These are phyloP conservation scores for Galeruca laticollis DNA, from an alignment of 2,888 invertebrate genomes.

Conservation along the genomic window DNA sequence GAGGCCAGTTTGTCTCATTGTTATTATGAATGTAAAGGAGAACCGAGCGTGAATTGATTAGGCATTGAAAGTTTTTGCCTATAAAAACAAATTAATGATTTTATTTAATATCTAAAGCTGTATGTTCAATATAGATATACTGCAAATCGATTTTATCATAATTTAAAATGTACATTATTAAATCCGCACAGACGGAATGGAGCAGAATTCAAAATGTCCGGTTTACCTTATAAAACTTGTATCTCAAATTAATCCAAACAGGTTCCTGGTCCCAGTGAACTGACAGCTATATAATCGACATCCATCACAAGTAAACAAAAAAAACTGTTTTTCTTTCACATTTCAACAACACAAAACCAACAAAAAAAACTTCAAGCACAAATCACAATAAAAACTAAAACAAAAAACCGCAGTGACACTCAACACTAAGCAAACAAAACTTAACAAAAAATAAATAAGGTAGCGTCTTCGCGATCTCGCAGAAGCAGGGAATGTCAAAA, in stretches of 20 bases:
- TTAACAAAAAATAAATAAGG: constrained; percentile 5
- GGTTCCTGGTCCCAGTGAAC: constrained; percentile 30
- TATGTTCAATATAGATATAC: not conserved
- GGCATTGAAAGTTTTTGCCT: not conserved
- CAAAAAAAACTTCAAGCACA: constrained; percentile 22
- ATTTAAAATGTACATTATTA: not conserved
- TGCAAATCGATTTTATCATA: no score
- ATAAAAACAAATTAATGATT: not conserved
- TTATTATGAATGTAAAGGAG: no score
- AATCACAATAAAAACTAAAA: constrained; percentile 17
- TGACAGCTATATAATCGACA: constrained; percentile 22
- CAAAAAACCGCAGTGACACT: constrained; percentile 20
- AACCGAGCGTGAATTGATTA: no score
- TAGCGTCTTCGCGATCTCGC: constrained; percentile 11
- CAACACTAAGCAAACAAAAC: constrained; percentile 8
- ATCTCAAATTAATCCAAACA: constrained; percentile 49
- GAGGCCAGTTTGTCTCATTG: no score
- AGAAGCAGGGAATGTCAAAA: constrained; percentile 15
- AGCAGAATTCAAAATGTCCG: constrained; percentile 12
- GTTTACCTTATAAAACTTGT: constrained; percentile 48
- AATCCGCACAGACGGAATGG: not conserved
- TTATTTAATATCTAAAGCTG: not conserved
- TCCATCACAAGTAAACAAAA: constrained; percentile 28
- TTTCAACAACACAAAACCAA: constrained; percentile 22
- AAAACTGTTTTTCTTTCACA: constrained; percentile 29